Percentiles rank a stretch among this genome's conserved stretches.
Conservation (phyloP, 2,888 invertebrate genomes). For the Drosophila subsilvestris region DNA sequence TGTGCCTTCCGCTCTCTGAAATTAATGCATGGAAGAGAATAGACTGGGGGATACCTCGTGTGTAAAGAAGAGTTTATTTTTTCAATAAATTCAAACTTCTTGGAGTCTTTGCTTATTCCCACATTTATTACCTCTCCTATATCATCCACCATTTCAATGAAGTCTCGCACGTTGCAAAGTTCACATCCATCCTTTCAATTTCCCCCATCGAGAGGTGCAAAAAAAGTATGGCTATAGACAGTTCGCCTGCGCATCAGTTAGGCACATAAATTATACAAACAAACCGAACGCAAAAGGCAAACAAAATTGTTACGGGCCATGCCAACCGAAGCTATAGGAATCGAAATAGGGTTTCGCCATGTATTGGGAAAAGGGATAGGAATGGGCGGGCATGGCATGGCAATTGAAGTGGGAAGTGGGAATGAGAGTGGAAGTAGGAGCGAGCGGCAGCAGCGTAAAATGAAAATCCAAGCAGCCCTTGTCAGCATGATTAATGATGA, state of each 20-base stretch:
- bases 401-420: slow-evolving; percentile 32
- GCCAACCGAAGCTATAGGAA: slow-evolving; percentile 30
- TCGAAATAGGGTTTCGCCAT: slow-evolving; percentile 26
- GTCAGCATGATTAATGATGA: slow-evolving; percentile 79
- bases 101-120: no score
- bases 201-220: not conserved
- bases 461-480: slow-evolving; percentile 72
- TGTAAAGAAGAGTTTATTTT: no score
- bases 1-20: not conserved
- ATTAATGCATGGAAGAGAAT: not conserved
- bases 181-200: not conserved
- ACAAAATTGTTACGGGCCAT: slow-evolving; percentile 48
- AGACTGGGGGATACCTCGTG: slow-evolving; percentile 12
- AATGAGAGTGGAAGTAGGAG: slow-evolving; percentile 10
- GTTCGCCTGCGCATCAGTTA: slow-evolving; percentile 47
- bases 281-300: slow-evolving; percentile 57
- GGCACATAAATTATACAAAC: slow-evolving; percentile 69
- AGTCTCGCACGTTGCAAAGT: no score
- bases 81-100: no score
- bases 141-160: not conserved
- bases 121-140: no score
- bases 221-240: slow-evolving; percentile 27
- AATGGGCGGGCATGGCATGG: slow-evolving; percentile 3
- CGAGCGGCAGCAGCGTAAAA: slow-evolving; percentile 52
- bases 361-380: slow-evolving; percentile 26